Evolutionary conservation across 1,140 invertebrate genomes (phyloP).

Genomic region (Nilaparvata lugens): DNA sequence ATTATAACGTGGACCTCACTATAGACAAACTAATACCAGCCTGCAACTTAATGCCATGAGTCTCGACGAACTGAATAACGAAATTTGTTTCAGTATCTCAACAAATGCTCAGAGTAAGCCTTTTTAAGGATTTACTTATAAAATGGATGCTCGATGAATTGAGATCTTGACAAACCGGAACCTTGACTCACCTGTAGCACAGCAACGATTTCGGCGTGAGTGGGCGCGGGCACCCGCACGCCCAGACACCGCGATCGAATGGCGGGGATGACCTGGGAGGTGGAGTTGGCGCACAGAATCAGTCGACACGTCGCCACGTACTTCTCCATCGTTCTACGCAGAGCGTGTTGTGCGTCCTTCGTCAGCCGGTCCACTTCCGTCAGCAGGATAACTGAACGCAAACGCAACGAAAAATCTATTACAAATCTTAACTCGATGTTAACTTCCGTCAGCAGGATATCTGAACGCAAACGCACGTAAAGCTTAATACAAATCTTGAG

Average conservation of each 20-base stretch:
- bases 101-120: too few relatives aligned
- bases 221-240: conserved; percentile 83
- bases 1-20: too few relatives aligned
- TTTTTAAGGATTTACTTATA: too few relatives aligned
- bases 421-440: too few relatives aligned
- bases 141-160: too few relatives aligned
- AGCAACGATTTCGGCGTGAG: conserved; percentile 59
- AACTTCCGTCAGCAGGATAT: conserved; percentile 91
- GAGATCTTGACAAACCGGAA: too few relatives aligned
- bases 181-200: conserved; percentile 42
- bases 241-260: conserved; percentile 90
- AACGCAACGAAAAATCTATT: background rate
- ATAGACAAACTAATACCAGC: too few relatives aligned
- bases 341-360: conserved; percentile 95
- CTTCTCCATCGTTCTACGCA: conserved; percentile 98
- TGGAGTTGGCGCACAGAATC: conserved; percentile 91
- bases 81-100: too few relatives aligned
- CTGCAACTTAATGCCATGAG: too few relatives aligned
- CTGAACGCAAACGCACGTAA: conserved; percentile 42
- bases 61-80: too few relatives aligned
- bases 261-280: conserved; percentile 89
- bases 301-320: conserved; percentile 92
- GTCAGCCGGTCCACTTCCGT: conserved; percentile 95
- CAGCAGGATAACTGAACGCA: conserved; percentile 81
- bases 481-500: too few relatives aligned